phyloP scores from a whole-genome alignment of 2,797 vertebrate species.

The Rhinichthys osculus region DNA sequence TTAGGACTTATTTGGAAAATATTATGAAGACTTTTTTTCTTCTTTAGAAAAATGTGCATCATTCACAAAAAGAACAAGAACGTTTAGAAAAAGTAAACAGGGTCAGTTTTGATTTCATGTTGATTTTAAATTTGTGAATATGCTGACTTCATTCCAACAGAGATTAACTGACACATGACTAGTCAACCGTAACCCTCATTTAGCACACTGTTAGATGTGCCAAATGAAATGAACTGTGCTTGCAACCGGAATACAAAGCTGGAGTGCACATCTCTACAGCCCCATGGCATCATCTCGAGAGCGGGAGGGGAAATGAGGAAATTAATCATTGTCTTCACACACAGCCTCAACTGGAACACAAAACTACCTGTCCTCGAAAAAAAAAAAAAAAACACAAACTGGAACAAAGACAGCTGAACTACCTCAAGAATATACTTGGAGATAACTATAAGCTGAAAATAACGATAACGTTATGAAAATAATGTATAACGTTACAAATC shows the following conservation, averaged over 20 bases:
- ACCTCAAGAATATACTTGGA: background rate
- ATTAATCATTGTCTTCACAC: constrained; percentile 38
- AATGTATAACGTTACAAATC: background rate
- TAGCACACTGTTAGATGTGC: constrained; percentile 11
- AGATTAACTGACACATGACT: constrained; percentile 12
- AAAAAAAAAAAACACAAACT: constrained; percentile 1
- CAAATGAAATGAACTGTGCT: constrained; percentile 25
- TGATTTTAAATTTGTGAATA: background rate
- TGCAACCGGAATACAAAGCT: background rate
- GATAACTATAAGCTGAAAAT: background rate
- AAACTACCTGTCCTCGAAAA: constrained; percentile 44
- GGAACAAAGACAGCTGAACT: constrained; percentile 14
- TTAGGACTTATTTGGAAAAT: background rate
- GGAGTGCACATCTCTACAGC: background rate
- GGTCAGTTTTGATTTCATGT: background rate
- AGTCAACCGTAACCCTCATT: constrained; percentile 16
- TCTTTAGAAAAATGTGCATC: background rate
- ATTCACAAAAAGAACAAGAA: background rate
- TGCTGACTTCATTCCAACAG: constrained; percentile 17
- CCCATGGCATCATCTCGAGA: constrained; percentile 31
- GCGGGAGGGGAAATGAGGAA: constrained; percentile 7
- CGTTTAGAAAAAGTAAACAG: background rate
- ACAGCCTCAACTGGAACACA: constrained; percentile 44
- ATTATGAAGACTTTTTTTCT: background rate
- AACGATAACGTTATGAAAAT: background rate